Evolutionary conservation across 2,113 vertebrate genomes (phyloP).

Genomic region (Phylloscopus trochilus): DNA sequence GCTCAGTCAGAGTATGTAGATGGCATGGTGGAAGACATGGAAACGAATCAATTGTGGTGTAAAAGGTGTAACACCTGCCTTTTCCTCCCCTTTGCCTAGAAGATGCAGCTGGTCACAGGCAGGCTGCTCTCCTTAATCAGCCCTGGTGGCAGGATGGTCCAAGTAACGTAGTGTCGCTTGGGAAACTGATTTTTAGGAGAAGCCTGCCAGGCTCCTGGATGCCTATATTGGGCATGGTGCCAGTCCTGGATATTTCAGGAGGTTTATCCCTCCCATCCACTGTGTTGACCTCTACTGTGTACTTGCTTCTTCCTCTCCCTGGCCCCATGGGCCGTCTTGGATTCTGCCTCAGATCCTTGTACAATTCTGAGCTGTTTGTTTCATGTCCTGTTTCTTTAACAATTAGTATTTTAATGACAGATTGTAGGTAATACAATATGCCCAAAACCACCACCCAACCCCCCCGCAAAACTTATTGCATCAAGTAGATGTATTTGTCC

Average conservation of each 20-base stretch:
- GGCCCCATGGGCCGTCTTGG: neutral
- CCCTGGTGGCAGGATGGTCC: fast-evolving
- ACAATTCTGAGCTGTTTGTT: neutral
- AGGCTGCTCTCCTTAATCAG: neutral
- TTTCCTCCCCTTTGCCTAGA: neutral
- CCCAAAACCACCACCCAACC: neutral
- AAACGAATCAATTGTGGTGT: neutral
- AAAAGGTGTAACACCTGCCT: neutral
- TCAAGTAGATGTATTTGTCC: neutral
- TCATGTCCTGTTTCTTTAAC: neutral
- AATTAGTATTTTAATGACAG: neutral
- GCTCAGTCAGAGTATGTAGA: neutral
- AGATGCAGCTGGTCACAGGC: fast-evolving
- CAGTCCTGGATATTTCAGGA: neutral
- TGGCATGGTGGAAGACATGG: neutral
- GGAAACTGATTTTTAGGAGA: neutral
- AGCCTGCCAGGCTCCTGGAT: neutral
- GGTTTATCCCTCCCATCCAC: neutral
- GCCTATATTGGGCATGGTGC: fast-evolving
- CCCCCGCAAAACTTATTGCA: neutral
- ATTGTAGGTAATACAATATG: neutral
- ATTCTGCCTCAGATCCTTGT: neutral
- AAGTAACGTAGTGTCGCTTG: fast-evolving
- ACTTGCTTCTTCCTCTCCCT: neutral
- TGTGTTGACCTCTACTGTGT: neutral